Conservation (phyloP, 2,888 invertebrate species). For the Diploptera punctata region DNA sequence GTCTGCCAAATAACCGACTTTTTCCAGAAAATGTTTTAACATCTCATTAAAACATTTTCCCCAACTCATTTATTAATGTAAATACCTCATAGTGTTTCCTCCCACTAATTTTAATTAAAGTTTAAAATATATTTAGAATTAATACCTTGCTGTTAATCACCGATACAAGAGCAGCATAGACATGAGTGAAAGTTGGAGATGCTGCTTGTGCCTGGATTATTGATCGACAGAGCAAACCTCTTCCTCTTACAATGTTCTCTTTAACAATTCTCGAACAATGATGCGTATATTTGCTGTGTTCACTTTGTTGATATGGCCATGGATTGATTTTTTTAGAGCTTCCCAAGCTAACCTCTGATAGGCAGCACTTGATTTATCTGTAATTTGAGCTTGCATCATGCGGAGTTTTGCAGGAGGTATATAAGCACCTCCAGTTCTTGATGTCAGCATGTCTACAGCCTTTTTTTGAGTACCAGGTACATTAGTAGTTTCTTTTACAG, state of each 20-base stretch:
- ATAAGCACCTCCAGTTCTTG: conserved; percentile 92
- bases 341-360: conserved; percentile 99
- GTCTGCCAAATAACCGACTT: no score
- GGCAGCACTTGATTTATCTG: conserved; percentile 92
- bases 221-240: conserved; percentile 91
- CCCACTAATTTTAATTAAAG: no score
- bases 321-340: conserved; percentile 96
- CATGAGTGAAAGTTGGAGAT: conserved; percentile 96
- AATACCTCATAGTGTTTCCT: no score
- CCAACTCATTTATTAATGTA: no score
- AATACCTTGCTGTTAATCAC: conserved; percentile 90
- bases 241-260: conserved; percentile 95
- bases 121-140: no score
- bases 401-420: conserved; percentile 96
- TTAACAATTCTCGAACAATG: conserved; percentile 88
- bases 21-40: no score
- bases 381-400: conserved; percentile 95
- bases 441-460: conserved; percentile 74
- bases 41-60: no score
- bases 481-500: neutral
- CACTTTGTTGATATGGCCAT: conserved; percentile 97
- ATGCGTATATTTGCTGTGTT: conserved; percentile 93
- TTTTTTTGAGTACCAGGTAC: conserved; percentile 46
- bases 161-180: conserved; percentile 94
- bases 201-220: conserved; percentile 97